Evolutionary conservation across 2,797 vertebrate genomes (phyloP), one percentile per base, ranked within the genome.

Genomic region (Halcyon leucocephala): DNA sequence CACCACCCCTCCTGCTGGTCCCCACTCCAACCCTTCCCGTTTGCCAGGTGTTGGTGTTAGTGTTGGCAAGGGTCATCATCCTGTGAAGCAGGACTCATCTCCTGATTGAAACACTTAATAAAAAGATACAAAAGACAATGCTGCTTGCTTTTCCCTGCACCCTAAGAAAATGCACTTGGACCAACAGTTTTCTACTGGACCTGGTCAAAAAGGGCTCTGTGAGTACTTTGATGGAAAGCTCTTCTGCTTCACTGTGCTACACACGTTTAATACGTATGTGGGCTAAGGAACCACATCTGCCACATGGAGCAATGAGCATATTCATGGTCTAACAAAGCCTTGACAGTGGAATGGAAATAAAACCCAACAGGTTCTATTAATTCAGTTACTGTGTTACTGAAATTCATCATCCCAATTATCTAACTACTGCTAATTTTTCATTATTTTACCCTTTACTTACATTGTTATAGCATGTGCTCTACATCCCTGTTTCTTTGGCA

Each of bases 191-290:
- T 71, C n/a, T 69, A 11, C 48, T 39, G 52, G 29, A 22, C n/a
- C 37, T 37, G 31, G 17, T 44, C 28, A 41, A 19, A 70, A 86
- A 37, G 5, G 18, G 6, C 31, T 79, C 71, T 78, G 39, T 62
- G 44, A 55, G 22, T 49, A 9, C 17, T 58, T 35, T 31, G 31
- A 14, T 48, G 66, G 35, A 85, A 72, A 55, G 15, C 13, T 65
- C 29, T 49, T 20, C 44, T 51, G 44, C 57, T 82, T 74, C 42
- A 35, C 44, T 67, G 35, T 3, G 3, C 66, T 70, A 5, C 26
- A 0, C 17, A 14, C 19, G 19, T 62, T 74, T 18, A 62, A 12
- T 44, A 46, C 5, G 39, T 44, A 37, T 0, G 0, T 46, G 4
- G 4, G 42, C 82, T 70, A 74, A 86, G 31, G 51, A 89, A 31